Evolutionary conservation across 2,113 vertebrate species (phyloP).

Genomic region (Ifrita kowaldi): DNA sequence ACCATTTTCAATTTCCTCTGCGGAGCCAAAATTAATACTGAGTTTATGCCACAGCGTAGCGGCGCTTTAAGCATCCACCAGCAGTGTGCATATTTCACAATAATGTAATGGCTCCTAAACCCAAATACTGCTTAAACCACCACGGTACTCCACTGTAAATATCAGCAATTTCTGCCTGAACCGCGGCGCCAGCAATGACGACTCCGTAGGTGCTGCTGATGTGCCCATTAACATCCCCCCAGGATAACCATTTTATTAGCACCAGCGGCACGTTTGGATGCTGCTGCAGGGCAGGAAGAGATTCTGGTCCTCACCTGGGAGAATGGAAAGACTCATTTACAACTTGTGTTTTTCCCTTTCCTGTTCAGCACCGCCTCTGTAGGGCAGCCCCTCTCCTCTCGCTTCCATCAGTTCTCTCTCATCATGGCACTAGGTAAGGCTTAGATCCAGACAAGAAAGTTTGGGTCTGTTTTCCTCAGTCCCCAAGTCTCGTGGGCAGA

Average conservation of each 20-base stretch:
- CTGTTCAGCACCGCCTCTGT: fast-evolving
- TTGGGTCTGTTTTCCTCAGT: background rate
- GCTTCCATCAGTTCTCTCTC: background rate
- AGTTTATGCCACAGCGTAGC: conserved; percentile 3
- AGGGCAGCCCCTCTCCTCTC: background rate
- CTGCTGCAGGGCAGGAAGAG: background rate
- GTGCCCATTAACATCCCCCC: background rate
- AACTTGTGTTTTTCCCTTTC: background rate
- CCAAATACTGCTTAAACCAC: conserved; percentile 15
- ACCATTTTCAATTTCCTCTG: conserved; percentile 52
- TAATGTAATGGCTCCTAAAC: conserved; percentile 44
- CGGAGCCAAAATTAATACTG: conserved; percentile 43
- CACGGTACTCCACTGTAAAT: background rate
- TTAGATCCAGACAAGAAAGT: background rate
- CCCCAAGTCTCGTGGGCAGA: background rate
- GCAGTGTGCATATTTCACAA: conserved; percentile 34
- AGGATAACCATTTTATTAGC: background rate
- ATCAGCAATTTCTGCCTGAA: background rate
- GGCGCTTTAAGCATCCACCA: conserved; percentile 14
- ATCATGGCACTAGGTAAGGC: background rate
- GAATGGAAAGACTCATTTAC: background rate
- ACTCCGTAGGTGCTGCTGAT: background rate
- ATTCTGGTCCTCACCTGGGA: background rate
- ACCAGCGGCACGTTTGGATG: background rate
- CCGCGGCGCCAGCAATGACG: background rate